Evolutionary conservation across 2,113 vertebrate genomes (phyloP), one percentile per base, ranked within the genome.

Genomic region (Meleagris gallopavo): DNA sequence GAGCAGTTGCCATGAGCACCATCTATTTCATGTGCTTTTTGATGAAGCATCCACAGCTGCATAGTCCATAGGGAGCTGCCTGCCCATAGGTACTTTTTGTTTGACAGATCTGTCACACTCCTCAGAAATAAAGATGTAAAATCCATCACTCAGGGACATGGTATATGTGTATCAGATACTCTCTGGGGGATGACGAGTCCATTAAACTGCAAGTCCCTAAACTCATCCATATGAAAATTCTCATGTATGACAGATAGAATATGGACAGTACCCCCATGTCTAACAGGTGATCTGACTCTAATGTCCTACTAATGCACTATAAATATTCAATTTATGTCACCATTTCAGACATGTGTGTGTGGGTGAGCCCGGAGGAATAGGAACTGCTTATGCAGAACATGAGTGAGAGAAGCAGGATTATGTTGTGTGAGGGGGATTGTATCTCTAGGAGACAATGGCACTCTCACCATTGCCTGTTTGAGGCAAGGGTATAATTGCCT

Each of bases 21-120:
- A 38, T 93, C 58, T 70, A 6, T 70, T 91, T 91, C 7, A 22
- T 48, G 29, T 27, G 24, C 32, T 79, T 73, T 82, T 83, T 64
- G 34, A 83, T 75, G 57, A 62, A 95, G 43, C 34, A 60, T 80
- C 46, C 55, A 32, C 41, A 80, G 3, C 9, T 83, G 72, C 89
- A 74, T 83, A 77, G 79, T 91, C 87, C 27, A 48, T 64, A 58
- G 71, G 84, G 71, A 92, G 74, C 4, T 91, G 89, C 84, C 87
- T 95, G 91, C 91, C 95, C 79, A 94, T 55, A 88, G 87, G 82
- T 97, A 29, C 82, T 89, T 76, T 58, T 32, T 72, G 16, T 91
- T 94, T 96, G 95, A 94, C 94, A 97, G 93, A 94, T 94, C 93
- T 97, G 95, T 96, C 95, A 94, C 58, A 25, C 55, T 83, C 93